Percentiles rank a stretch among this genome's conserved stretches.
Evolutionary conservation across 1,140 invertebrate genomes (phyloP).

Genomic region (Wiebesia pumilae): DNA sequence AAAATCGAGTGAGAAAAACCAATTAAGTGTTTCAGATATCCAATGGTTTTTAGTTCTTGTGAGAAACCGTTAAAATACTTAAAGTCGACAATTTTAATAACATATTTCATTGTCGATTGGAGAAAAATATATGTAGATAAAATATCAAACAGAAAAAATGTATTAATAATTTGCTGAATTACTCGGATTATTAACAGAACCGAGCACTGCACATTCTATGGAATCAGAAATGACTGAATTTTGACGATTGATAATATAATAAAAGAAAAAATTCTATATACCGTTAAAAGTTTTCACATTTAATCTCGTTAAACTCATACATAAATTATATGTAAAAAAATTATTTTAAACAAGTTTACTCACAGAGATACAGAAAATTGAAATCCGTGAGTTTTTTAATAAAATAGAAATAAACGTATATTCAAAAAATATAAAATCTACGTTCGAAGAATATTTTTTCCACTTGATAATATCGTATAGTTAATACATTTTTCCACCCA

Average conservation of each 20-base stretch:
- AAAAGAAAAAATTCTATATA: background rate
- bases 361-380: background rate
- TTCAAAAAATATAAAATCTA: background rate
- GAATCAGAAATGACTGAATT: conserved; percentile 17
- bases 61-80: conserved; percentile 14
- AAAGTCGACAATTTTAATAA: conserved; percentile 5
- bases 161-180: conserved; percentile 31
- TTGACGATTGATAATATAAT: background rate
- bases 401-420: background rate
- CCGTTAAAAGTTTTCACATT: background rate
- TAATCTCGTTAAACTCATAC: background rate
- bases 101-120: conserved; percentile 8
- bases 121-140: background rate
- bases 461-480: too few relatives aligned
- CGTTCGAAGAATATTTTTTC: too few relatives aligned
- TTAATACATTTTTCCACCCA: too few relatives aligned
- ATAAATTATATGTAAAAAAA: background rate
- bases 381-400: background rate
- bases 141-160: conserved; percentile 7
- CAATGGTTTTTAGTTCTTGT: conserved; percentile 29
- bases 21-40: background rate
- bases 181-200: conserved; percentile 15
- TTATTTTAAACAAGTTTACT: background rate
- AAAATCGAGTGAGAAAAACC: conserved; percentile 33
- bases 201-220: conserved; percentile 22